Percentiles rank a stretch among this genome's conserved stretches.
Conservation (phyloP, 2,797 vertebrate genomes). For the Hafferia zeledoni region DNA sequence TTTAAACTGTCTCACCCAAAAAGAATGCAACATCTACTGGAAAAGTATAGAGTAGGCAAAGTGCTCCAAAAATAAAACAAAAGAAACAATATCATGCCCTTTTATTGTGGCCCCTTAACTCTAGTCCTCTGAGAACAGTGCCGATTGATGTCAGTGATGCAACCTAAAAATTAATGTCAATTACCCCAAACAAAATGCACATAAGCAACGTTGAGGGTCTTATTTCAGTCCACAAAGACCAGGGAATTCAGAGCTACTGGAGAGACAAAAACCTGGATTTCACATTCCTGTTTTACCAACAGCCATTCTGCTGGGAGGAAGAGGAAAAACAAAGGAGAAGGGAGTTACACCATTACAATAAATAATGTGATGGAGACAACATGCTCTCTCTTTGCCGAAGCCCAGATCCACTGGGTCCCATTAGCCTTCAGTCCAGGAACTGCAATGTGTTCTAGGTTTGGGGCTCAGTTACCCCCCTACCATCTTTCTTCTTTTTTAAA, state of each 20-base stretch:
- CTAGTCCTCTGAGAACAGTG: conserved; percentile 32
- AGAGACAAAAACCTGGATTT: conserved; percentile 50
- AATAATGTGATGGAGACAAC: conserved; percentile 27
- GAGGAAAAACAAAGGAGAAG: conserved; percentile 36
- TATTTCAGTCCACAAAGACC: conserved; percentile 69
- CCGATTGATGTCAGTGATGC: conserved; percentile 62
- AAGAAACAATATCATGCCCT: conserved; percentile 52
- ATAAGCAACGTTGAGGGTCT: conserved; percentile 45
- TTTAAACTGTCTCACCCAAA: conserved; percentile 61
- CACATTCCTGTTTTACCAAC: conserved; percentile 44
- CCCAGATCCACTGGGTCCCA: not conserved
- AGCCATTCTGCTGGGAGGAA: not conserved
- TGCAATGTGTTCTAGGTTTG: conserved; percentile 10
- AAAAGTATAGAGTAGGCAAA: conserved; percentile 64
- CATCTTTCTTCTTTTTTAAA: not conserved
- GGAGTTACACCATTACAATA: not conserved
- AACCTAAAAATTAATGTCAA: conserved; percentile 68
- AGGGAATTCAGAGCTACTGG: conserved; percentile 62
- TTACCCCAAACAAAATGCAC: conserved; percentile 66
- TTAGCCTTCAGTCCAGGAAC: conserved; percentile 11
- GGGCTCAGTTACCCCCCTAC: not conserved
- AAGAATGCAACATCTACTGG: conserved; percentile 57
- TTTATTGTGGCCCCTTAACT: conserved; percentile 61
- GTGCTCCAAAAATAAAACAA: conserved; percentile 63
- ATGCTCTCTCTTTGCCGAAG: not conserved